phyloP scores from a whole-genome alignment of 2,113 vertebrate species.

The Camelus bactrianus region DNA sequence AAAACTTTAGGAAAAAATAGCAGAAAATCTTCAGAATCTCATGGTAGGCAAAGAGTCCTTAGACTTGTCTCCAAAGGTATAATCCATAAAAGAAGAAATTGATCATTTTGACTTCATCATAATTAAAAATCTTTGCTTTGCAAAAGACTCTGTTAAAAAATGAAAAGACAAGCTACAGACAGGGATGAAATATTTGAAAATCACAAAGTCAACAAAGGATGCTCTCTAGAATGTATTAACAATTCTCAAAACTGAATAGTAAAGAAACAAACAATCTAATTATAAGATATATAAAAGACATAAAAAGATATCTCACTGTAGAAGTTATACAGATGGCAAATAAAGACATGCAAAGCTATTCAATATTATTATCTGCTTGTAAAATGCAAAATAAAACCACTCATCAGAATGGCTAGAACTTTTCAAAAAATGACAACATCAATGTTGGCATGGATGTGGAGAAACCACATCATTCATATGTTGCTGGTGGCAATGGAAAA shows the following conservation, averaged over 20 bases:
- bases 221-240: not conserved
- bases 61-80: not conserved
- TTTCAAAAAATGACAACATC: not conserved
- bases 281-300: not conserved
- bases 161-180: not conserved
- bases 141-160: not conserved
- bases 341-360: not conserved
- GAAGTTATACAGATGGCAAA: not conserved
- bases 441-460: not conserved
- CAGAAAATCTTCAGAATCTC: not conserved
- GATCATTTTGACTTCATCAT: not conserved
- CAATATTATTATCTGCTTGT: not conserved
- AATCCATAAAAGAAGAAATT: not conserved
- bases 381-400: not conserved
- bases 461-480: not conserved
- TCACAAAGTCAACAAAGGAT: not conserved
- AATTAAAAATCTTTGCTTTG: not conserved
- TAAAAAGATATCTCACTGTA: not conserved
- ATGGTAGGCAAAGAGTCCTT: not conserved
- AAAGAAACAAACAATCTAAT: not conserved
- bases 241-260: not conserved
- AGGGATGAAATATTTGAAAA: not conserved
- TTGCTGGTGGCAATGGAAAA: not conserved
- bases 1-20: not conserved
- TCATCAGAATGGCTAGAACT: not conserved